A percentile compares a stretch with the other conserved stretches of the same genome.
These are phyloP conservation scores for Sula dactylatra DNA, from an alignment of 2,113 vertebrate species.

Conservation along the genomic window DNA sequence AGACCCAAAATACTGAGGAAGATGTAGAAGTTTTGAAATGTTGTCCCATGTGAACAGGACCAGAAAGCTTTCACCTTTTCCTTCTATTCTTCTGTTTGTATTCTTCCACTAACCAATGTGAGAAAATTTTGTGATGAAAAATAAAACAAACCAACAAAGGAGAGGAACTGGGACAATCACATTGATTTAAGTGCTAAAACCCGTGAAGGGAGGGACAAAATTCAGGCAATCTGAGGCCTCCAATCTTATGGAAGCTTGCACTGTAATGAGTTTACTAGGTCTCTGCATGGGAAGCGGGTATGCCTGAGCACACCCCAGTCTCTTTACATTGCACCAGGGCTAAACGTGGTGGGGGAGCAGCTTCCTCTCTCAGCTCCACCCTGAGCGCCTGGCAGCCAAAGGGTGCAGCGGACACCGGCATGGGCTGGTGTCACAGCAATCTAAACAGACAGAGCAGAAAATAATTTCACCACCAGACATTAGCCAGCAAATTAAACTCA, in stretches of 20 bases:
- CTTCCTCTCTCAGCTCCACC: background rate
- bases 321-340: fast-evolving
- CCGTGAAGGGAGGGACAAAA: background rate
- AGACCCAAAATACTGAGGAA: background rate
- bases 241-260: background rate
- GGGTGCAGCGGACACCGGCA: background rate
- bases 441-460: constrained; percentile 47
- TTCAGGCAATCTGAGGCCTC: background rate
- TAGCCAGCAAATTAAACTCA: constrained; percentile 36
- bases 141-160: background rate
- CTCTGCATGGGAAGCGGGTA: fast-evolving
- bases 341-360: fast-evolving
- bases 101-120: background rate
- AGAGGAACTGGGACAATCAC: background rate
- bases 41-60: background rate
- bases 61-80: background rate
- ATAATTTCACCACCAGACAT: constrained; percentile 5
- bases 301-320: background rate
- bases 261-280: background rate
- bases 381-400: background rate
- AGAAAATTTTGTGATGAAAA: background rate
- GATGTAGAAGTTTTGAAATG: background rate
- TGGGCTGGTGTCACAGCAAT: background rate
- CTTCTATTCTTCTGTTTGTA: background rate
- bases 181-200: background rate